Base-by-base conservation (phyloP, 2,888 invertebrate species). In the Platerodrilus igneus region DNA sequence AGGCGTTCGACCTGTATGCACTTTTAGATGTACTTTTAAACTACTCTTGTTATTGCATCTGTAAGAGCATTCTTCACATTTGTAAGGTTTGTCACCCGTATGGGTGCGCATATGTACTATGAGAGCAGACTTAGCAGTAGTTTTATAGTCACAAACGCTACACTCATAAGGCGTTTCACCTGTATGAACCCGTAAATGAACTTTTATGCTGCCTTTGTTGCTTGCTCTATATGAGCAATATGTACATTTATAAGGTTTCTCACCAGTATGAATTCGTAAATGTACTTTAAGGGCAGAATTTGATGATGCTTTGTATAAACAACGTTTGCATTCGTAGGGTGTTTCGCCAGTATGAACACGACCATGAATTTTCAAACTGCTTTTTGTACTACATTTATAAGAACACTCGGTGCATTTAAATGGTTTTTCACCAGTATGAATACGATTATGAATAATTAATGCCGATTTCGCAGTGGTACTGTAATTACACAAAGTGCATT, bases 211-310 rank as follows among this genome's bases (percentile, higher is more conserved):
- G 17, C 41, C 34, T 13, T 30, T 38, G 11, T 26, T 40, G 8
- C 37, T 38, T 13, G 36, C 43, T 11, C 30, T 32, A n/a, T 46
- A 40, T 3, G 34, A 13, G 19, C 48, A 48, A 11, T 37, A 28
- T 4, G 20, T 36, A 20, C 48, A 48, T 16, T 33, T 37, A 18
- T 40, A 43, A 6, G 45, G 43, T 7, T 42, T 37, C 11, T 46
- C 43, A 1, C 48, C 48, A 1, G 43, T 41, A 11, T 48, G 48
- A 3, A 21, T 41, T 25, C 43, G 22, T 37, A 43, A 37, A 22
- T 48, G 48, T 2, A 37, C 36, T 4, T 33, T 28, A 8, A 48
- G 15, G 4, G 36, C 31, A 2, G 43, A 37, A 6, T 42, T 38
- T 3, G 31, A 26, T 2, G 37, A 23, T 3, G 41, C 40, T 16